These are phyloP conservation scores for Rhizoglyphus robini DNA, from an alignment of 1,140 invertebrate genomes.

Conservation along the genomic window DNA sequence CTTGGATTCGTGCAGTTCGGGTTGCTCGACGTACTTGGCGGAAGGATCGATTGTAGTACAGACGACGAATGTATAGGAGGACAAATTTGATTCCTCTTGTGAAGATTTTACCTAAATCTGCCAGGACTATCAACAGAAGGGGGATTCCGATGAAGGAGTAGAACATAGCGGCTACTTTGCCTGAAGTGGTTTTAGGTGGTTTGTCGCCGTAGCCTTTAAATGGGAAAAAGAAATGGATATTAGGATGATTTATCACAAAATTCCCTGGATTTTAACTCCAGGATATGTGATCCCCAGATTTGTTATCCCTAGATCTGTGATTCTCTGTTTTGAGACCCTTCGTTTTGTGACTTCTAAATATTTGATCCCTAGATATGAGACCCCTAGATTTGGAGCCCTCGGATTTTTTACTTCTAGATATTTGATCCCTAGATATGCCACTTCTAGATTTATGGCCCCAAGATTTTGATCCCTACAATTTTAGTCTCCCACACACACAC, in stretches of 20 bases:
- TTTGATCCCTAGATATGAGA: too few species aligned
- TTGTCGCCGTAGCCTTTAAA: constrained; percentile 80
- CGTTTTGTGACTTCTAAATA: too few species aligned
- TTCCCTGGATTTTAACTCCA: too few species aligned
- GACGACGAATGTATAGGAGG: constrained; percentile 72
- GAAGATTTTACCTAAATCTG: constrained; percentile 84
- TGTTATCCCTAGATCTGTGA: too few species aligned
- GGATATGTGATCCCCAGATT: too few species aligned
- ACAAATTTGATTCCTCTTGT: constrained; percentile 79
- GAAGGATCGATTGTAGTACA: constrained; percentile 57
- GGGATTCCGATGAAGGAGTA: constrained; percentile 92
- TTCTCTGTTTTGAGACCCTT: not conserved
- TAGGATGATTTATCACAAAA: not conserved
- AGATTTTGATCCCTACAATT: too few species aligned
- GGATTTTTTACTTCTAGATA: too few species aligned
- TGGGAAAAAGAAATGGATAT: constrained; percentile 28
- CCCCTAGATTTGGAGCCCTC: too few species aligned
- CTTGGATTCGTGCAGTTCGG: constrained; percentile 35
- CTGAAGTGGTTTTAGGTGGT: constrained; percentile 64
- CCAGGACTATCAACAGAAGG: constrained; percentile 70
- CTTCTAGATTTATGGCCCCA: too few species aligned
- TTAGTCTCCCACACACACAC: too few species aligned
- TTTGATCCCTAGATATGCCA: too few species aligned
- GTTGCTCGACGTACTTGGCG: constrained; percentile 23
- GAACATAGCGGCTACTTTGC: constrained; percentile 69